Evolutionary conservation across 1,140 invertebrate species (phyloP).

Genomic region (Theocolax elegans): DNA sequence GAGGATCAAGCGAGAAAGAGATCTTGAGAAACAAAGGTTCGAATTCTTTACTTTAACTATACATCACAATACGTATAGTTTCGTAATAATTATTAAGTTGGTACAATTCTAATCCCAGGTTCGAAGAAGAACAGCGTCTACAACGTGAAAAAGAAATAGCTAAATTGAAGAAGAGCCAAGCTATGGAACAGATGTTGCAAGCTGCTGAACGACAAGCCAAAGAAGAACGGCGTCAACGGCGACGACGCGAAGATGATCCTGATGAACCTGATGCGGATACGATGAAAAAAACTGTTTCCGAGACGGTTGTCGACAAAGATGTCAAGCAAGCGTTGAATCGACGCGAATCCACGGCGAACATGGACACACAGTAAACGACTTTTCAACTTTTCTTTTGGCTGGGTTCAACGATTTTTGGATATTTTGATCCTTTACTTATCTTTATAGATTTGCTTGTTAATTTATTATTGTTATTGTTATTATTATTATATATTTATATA

Average conservation of each 20-base stretch:
- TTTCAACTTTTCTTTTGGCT: not conserved
- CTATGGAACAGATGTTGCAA: constrained; percentile 64
- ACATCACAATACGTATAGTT: no score
- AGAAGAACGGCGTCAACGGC: constrained; percentile 72
- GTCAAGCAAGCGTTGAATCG: constrained; percentile 42
- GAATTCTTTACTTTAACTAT: not conserved
- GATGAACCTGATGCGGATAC: not conserved
- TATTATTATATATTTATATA: no score
- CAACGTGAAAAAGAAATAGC: constrained; percentile 61
- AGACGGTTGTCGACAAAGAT: constrained; percentile 38
- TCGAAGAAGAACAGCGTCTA: constrained; percentile 63
- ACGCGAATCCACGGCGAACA: constrained; percentile 18
- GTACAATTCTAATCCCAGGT: no score
- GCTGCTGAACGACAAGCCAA: constrained; percentile 69
- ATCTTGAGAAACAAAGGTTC: constrained; percentile 71
- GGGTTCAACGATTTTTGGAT: no score
- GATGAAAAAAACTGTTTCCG: not conserved
- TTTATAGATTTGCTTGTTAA: no score
- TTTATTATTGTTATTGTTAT: no score
- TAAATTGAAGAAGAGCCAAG: constrained; percentile 53
- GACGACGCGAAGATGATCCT: not conserved
- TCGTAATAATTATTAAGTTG: no score
- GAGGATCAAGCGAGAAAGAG: constrained; percentile 73
- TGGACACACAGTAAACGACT: constrained; percentile 28
- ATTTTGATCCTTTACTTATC: no score